Evolutionary conservation across 2,888 invertebrate species (phyloP).

Genomic region (Nipponacmea schrenckii): DNA sequence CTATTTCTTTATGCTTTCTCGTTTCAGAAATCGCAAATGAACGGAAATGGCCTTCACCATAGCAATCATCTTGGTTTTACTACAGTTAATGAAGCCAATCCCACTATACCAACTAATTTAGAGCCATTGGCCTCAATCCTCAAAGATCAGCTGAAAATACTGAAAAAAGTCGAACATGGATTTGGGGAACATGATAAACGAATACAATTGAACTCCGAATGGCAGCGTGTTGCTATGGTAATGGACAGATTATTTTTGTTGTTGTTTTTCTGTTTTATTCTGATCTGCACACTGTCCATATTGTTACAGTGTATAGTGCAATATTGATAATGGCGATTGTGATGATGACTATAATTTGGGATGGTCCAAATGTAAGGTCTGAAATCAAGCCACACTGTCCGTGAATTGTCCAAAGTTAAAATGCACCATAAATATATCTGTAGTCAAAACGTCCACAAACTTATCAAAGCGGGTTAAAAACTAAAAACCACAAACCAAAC

Average conservation of each 20-base stretch:
- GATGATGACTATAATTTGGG: too few relatives aligned
- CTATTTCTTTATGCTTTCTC: too few relatives aligned
- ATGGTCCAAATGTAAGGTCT: too few relatives aligned
- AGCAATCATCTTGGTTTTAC: neutral
- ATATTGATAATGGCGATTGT: neutral
- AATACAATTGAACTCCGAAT: conserved; percentile 39
- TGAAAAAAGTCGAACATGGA: conserved; percentile 33
- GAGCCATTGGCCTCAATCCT: conserved; percentile 10
- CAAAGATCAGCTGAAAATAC: conserved; percentile 34
- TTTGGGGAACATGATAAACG: conserved; percentile 31
- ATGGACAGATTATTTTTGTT: conserved; percentile 54
- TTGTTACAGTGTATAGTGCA: conserved; percentile 69
- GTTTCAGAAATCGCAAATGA: neutral
- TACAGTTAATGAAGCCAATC: neutral
- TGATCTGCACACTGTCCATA: conserved; percentile 73
- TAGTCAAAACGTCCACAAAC: too few relatives aligned
- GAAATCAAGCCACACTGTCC: too few relatives aligned
- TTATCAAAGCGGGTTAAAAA: too few relatives aligned
- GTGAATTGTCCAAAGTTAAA: too few relatives aligned
- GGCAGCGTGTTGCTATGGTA: conserved; percentile 58
- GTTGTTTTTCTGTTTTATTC: conserved; percentile 47
- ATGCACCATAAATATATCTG: too few relatives aligned
- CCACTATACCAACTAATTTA: too few relatives aligned
- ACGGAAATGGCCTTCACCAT: neutral
- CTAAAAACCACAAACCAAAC: too few relatives aligned